These are phyloP conservation scores for Torymus auratus DNA, from an alignment of 2,888 invertebrate genomes.

Conservation along the genomic window DNA sequence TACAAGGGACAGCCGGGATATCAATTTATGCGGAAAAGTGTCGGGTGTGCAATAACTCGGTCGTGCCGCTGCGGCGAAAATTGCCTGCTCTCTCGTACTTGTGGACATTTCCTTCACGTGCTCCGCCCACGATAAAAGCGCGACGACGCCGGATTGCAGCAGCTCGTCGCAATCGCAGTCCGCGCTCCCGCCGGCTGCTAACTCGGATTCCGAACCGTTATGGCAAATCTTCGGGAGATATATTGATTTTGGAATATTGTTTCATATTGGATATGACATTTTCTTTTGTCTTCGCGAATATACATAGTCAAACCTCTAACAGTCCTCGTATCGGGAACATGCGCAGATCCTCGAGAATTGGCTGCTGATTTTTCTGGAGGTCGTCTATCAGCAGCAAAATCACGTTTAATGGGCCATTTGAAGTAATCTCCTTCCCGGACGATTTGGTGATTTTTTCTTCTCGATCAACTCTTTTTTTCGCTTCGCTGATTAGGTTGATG, in stretches of 20 bases:
- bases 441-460: no score
- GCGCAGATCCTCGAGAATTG: background rate
- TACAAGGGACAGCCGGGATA: no score
- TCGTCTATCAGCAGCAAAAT: constrained; percentile 43
- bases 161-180: constrained; percentile 64
- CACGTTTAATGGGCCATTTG: constrained; percentile 23
- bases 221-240: no score
- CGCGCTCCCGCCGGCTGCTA: no score
- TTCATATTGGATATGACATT: background rate
- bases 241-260: background rate
- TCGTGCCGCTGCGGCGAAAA: no score
- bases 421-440: no score
- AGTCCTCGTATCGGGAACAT: constrained; percentile 62
- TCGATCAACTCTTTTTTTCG: background rate
- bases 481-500: background rate
- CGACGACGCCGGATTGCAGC: constrained; percentile 61
- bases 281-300: background rate
- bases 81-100: constrained; percentile 58
- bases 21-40: no score
- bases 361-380: background rate
- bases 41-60: no score
- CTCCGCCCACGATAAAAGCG: constrained; percentile 66
- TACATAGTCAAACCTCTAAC: constrained; percentile 61
- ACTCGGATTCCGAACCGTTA: no score
- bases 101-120: constrained; percentile 64